Evolutionary conservation across 1,140 invertebrate species (phyloP), one percentile per base, ranked within the genome.

Genomic region (Neomicropteryx cornuta): DNA sequence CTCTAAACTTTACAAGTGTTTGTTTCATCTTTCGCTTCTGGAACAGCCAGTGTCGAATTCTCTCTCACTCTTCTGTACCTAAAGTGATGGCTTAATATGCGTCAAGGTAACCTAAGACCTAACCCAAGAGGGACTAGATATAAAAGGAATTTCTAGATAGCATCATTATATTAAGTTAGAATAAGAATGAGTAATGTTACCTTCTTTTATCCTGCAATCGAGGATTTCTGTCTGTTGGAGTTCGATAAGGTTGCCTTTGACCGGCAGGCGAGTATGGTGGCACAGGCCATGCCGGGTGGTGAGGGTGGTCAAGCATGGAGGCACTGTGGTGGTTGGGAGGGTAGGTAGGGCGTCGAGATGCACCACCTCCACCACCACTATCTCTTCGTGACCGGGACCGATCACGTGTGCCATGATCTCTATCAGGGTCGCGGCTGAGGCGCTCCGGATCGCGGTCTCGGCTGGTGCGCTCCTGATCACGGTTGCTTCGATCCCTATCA

Each of bases 171-270:
- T n/a, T n/a, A n/a, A n/a, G n/a, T n/a, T n/a, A n/a, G n/a, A n/a
- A n/a, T n/a, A n/a, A n/a, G n/a, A n/a, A n/a, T n/a, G n/a, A n/a
- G n/a, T n/a, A n/a, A 37, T 18, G 33, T 42, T 38, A 66, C 65
- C 65, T 51, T 47, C 62, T 56, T 43, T 68, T 68, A 38, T 68
- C 65, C 38, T 63, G 62, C 5, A 52, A 52, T 4, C 62, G 46
- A 6, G 56, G 43, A 35, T 55, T 62, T 31, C 64, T 55, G 33
- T 68, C 62, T 18, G 51, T 50, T 62, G 56, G 45, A 62, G 62
- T 46, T 60, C 54, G 0, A 59, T 41, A 19, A 58, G 61, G 31
- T 59, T 59, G 40, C 59, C 59, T 46, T 64, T 62, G 36, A 59
- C 56, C 33, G 61, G 59, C 44, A 59, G 54, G 24, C 56, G 61